These are phyloP conservation scores for Chelidonichthys spinosus DNA, from an alignment of 2,797 vertebrate genomes.

Conservation along the genomic window DNA sequence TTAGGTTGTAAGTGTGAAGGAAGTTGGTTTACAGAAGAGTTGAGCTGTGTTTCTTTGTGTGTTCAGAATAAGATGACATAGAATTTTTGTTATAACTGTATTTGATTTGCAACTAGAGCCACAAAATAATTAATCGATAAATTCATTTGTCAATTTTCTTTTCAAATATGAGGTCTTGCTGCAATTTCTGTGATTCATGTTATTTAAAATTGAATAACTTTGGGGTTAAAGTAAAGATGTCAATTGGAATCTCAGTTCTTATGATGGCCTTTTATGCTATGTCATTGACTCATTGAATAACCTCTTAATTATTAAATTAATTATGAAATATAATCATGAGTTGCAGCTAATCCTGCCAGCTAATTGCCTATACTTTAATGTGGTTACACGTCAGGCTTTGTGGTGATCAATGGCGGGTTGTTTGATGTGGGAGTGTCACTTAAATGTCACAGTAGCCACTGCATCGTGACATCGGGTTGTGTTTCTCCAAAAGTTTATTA, in stretches of 20 bases:
- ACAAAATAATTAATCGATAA: not conserved
- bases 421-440: not conserved
- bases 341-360: no score
- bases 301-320: not conserved
- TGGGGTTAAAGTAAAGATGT: not conserved
- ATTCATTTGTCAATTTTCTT: not conserved
- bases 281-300: not conserved
- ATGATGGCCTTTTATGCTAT: not conserved
- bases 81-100: not conserved
- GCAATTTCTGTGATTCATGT: not conserved
- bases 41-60: not conserved
- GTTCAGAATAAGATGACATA: no score
- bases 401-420: no score
- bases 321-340: slow-evolving; percentile 1
- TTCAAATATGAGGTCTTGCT: not conserved
- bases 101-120: not conserved
- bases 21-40: slow-evolving; percentile 4
- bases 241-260: not conserved
- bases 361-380: not conserved
- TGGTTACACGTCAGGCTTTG: not conserved
- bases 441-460: not conserved
- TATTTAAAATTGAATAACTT: not conserved
- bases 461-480: not conserved
- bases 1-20: slow-evolving; percentile 6
- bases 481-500: not conserved